phyloP scores from a whole-genome alignment of 2,797 vertebrate species.

The Oreochromis grahami region DNA sequence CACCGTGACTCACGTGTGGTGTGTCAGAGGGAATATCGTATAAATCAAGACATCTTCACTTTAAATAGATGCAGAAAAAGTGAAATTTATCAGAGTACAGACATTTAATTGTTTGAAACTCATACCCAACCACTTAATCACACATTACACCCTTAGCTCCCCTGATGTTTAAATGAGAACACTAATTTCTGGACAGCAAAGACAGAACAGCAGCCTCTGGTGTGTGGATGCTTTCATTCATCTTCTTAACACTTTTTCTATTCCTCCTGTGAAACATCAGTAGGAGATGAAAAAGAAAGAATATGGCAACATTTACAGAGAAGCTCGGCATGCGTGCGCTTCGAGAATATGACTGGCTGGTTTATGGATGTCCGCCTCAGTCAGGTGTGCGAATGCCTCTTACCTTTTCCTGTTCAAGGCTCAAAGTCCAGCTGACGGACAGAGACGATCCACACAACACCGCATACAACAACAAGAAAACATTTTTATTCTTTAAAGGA shows the following conservation, averaged over 20 bases:
- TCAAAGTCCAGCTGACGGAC: slow-evolving; percentile 71
- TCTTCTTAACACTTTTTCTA: neutral
- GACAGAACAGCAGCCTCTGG: neutral
- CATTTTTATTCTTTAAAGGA: neutral
- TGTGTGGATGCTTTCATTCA: neutral
- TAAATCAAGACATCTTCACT: too few species aligned
- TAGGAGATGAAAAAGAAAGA: neutral
- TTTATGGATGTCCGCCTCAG: slow-evolving; percentile 41
- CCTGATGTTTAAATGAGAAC: neutral
- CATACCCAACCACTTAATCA: neutral
- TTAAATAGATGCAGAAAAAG: too few species aligned
- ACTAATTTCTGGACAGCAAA: neutral
- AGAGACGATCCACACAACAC: neutral
- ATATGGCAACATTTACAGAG: neutral
- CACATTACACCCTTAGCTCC: neutral
- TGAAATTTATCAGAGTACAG: neutral
- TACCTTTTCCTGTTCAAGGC: slow-evolving; percentile 64
- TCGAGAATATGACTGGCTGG: neutral
- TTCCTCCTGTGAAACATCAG: neutral
- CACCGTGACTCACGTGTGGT: neutral
- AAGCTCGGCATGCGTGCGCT: neutral
- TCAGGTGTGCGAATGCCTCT: slow-evolving; percentile 48
- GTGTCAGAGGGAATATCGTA: neutral
- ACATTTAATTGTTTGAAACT: neutral
- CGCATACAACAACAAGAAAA: neutral